Conservation (phyloP, 2,888 invertebrate genomes). For the Acleris emargana region DNA sequence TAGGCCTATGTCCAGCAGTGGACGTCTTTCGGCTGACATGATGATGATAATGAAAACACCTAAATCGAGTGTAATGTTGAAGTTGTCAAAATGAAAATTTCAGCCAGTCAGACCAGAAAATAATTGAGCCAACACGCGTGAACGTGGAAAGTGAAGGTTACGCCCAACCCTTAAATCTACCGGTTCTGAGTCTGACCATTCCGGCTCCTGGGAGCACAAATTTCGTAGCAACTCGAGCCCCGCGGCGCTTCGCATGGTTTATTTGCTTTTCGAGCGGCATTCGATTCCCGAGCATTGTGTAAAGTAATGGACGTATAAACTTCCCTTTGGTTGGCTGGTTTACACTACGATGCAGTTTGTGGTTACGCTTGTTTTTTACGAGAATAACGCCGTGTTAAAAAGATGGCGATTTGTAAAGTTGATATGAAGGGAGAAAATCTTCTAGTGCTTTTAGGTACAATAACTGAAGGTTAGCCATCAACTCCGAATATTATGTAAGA, state of each 20-base stretch:
- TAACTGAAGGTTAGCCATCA: too few species aligned
- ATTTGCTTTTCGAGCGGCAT: constrained; percentile 20
- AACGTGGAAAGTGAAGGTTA: neutral
- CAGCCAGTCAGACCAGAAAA: neutral
- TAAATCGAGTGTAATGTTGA: too few species aligned
- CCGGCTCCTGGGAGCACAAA: constrained; percentile 11
- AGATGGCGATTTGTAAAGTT: too few species aligned
- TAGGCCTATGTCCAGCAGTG: too few species aligned
- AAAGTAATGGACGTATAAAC: constrained; percentile 19
- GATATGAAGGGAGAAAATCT: too few species aligned
- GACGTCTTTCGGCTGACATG: too few species aligned
- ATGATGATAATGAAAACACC: too few species aligned
- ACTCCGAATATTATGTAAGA: too few species aligned
- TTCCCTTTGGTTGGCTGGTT: constrained; percentile 3
- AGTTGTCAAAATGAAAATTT: too few species aligned
- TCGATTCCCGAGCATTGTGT: constrained; percentile 20
- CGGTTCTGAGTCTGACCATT: constrained; percentile 1
- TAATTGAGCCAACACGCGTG: neutral
- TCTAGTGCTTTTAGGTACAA: too few species aligned
- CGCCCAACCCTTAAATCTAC: constrained; percentile 6
- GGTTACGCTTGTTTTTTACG: neutral
- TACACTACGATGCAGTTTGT: neutral
- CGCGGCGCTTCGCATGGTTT: constrained; percentile 18
- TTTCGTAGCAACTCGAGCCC: constrained; percentile 9
- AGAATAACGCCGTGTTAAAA: neutral